Evolutionary conservation across 2,113 vertebrate genomes (phyloP), one percentile per base, ranked within the genome.

Genomic region (Coturnix japonica): DNA sequence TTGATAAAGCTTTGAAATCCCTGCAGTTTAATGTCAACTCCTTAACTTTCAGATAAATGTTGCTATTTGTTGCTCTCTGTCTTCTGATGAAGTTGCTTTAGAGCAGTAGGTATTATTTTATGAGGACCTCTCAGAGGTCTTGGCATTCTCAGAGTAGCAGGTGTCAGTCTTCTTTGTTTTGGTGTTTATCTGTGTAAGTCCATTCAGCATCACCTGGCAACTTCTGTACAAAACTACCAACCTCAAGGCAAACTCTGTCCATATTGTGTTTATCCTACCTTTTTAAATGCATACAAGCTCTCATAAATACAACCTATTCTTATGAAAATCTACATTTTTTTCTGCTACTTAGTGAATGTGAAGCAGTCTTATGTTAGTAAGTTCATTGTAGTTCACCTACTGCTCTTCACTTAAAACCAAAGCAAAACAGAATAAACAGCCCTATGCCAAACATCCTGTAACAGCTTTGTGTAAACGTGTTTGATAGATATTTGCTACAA

Each of bases 241-340:
- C 14, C 28, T 85, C 2, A 66, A 46, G 11, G 7, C 44, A 44
- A 82, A 46, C 21, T 3, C 20, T 65, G 41, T 54, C 41, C 11
- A 11, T 57, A n/a, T 76, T 69, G 9, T 33, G 15, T 79, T 0
- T 0, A 33, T 75, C 13, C 31, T 56, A 12, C 35, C 23, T n/a
- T 92, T 92, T 60, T 65, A 54, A 26, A 14, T 79, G 6, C 21
- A 25, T 73, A 13, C 18, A 49, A 49, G 5, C 16, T 91, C 19
- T 85, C 33, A 26, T 6, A 73, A 19, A 6, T 37, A n/a, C 17
- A 51, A 30, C 30, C 13, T 37, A 1, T 72, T 46, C 13, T 74
- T 81, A 13, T 11, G 31, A 25, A 57, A 35, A 5, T 19, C 61
- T 59, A 8, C 8, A 2, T 60, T 70, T 83, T 70, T 81, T 67